Evolutionary conservation across 2,113 vertebrate genomes (phyloP), one percentile per base, ranked within the genome.

Genomic region (Corydoras maculifer): DNA sequence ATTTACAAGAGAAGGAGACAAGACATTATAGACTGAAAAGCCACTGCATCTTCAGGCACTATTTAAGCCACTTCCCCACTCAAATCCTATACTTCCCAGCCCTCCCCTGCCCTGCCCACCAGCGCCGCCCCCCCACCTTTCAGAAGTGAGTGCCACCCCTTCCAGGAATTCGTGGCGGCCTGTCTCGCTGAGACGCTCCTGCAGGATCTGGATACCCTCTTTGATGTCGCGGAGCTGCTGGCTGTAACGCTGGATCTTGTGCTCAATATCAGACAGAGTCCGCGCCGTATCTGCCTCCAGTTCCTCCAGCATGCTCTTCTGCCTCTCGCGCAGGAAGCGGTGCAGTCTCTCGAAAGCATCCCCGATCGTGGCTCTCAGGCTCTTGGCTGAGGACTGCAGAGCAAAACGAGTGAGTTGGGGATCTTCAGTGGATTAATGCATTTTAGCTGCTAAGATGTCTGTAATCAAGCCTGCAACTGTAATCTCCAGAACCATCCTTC

Each of bases 261-360:
- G 95, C 85, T 98, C 96, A 0, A 98, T 97, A 89, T 98, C 96
- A 0, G 91, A 84, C 60, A 99, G 89, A 0, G 94, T 96, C 68
- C 94, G 92, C 0, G 92, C 95, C 0, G 96, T 99, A 81, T 99
- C 96, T 0, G 91, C 89, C 91, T 98, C 96, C 86, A 99, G 90
- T 84, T 98, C 96, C 78, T 99, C 96, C 87, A 98, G 86, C 95
- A 98, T 98, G 71, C 92, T 92, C 86, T 98, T 99, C 85, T 99
- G 96, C n/a, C 96, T 89, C 83, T 98, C 96, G 0, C 95, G 92
- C 69, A 98, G 88, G 80, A 98, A 92, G 29, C 95, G 92, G 84
- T 98, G 96, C 70, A 99, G 90, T 13, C 93, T 87, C 82, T 99
- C 96, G 0, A 99, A 98, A 0, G 93, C 95, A 14, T 99, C 96